Evolutionary conservation across 2,113 vertebrate genomes (phyloP).

Genomic region (Plotosus lineatus): DNA sequence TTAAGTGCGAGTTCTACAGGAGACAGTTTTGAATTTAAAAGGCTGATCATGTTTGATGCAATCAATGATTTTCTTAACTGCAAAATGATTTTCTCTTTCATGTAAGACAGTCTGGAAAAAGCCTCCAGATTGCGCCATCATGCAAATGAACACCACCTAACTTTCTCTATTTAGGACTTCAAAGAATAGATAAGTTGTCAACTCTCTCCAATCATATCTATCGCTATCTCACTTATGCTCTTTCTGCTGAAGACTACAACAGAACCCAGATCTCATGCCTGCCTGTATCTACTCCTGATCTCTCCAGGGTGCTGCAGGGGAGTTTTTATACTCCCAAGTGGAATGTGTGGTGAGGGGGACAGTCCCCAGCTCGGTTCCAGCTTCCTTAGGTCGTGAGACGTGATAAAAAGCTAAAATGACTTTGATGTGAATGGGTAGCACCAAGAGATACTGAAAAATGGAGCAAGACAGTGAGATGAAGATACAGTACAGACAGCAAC

Average conservation of each 20-base stretch:
- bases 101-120: neutral
- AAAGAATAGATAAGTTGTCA: constrained; percentile 48
- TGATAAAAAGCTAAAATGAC: constrained; percentile 49
- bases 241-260: constrained; percentile 42
- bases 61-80: neutral
- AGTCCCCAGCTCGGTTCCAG: constrained; percentile 39
- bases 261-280: constrained; percentile 42
- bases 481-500: constrained; percentile 50
- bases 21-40: neutral
- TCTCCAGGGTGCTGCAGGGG: constrained; percentile 14
- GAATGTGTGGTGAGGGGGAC: constrained; percentile 22
- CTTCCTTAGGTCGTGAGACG: constrained; percentile 45
- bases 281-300: constrained; percentile 45
- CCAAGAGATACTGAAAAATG: neutral
- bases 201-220: constrained; percentile 45
- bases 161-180: constrained; percentile 39
- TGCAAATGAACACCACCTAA: constrained; percentile 33
- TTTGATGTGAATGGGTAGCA: constrained; percentile 54
- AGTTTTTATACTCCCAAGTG: constrained; percentile 41
- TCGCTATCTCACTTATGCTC: constrained; percentile 38
- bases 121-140: neutral
- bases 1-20: neutral
- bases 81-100: constrained; percentile 1
- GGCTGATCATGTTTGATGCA: neutral
- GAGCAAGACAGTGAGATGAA: constrained; percentile 11